Percentiles rank a stretch among this genome's conserved stretches.
phyloP scores from a whole-genome alignment of 2,888 invertebrate genomes.

The Actias luna region DNA sequence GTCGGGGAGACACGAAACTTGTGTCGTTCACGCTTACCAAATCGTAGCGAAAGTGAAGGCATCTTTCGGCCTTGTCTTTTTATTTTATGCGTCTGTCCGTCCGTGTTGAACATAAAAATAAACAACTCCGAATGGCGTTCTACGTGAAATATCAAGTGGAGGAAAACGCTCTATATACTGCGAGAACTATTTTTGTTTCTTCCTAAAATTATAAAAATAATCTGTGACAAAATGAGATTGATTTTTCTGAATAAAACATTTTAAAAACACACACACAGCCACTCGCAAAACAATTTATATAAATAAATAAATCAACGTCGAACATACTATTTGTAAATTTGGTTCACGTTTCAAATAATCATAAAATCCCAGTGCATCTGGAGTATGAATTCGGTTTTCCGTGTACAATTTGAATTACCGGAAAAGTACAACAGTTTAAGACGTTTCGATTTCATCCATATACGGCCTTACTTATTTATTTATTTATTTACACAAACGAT shows the following conservation, averaged over 20 bases:
- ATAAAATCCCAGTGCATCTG: background rate
- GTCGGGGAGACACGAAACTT: constrained; percentile 39
- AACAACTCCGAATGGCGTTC: constrained; percentile 16
- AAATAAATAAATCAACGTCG: background rate
- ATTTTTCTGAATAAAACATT: background rate
- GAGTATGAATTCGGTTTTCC: background rate
- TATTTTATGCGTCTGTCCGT: constrained; percentile 27
- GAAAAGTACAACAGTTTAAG: background rate
- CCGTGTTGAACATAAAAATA: constrained; percentile 26
- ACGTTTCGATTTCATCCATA: background rate
- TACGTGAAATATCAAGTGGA: constrained; percentile 17
- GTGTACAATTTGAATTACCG: background rate
- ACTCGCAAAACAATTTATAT: too few species aligned
- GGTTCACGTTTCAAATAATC: background rate
- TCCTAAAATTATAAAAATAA: background rate
- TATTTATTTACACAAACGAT: constrained; percentile 1
- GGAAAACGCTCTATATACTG: background rate
- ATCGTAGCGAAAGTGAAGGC: constrained; percentile 68
- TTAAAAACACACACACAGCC: too few species aligned
- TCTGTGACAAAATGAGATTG: background rate
- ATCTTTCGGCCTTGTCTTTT: constrained; percentile 60
- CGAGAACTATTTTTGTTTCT: background rate
- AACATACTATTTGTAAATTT: background rate
- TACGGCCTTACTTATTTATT: background rate
- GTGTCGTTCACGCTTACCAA: constrained; percentile 46